phyloP scores from a whole-genome alignment of 1,140 invertebrate genomes.

The Macrocentrus cingulum region DNA sequence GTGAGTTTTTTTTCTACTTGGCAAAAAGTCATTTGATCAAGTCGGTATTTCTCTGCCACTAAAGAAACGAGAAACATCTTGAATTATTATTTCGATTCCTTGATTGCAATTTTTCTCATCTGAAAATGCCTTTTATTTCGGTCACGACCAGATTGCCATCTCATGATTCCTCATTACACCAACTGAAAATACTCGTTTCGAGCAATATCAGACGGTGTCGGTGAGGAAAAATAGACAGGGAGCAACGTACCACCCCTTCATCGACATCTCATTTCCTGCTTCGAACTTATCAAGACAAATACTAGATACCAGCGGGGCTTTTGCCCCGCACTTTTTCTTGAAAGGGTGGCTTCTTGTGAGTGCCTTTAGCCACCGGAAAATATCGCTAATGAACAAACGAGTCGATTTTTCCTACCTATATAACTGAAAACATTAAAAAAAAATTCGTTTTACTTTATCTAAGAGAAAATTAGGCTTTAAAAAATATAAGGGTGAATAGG shows the following conservation, averaged over 20 bases:
- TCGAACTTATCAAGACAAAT: slow-evolving; percentile 33
- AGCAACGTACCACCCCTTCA: slow-evolving; percentile 17
- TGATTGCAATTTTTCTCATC: slow-evolving; percentile 7
- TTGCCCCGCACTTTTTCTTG: background rate
- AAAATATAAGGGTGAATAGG: background rate
- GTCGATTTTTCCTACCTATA: no score
- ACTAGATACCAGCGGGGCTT: slow-evolving; percentile 7
- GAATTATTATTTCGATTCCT: background rate
- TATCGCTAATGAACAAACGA: slow-evolving; percentile 29
- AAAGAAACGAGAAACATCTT: background rate
- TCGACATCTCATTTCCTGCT: slow-evolving; percentile 33
- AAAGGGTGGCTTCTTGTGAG: background rate
- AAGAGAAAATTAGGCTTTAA: background rate
- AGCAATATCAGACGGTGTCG: slow-evolving; percentile 17
- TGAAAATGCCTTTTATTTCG: slow-evolving; percentile 14
- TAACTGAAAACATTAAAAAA: no score
- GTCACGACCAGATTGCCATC: slow-evolving; percentile 23
- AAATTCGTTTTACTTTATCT: background rate
- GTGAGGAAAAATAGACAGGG: background rate
- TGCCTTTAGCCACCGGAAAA: slow-evolving; percentile 28
- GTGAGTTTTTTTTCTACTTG: slow-evolving; percentile 30
- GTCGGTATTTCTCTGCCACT: background rate
- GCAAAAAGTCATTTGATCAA: background rate
- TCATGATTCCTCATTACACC: slow-evolving; percentile 31
- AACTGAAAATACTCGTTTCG: slow-evolving; percentile 29